Evolutionary conservation across 2,113 vertebrate species (phyloP).

Genomic region (Okapia johnstoni): DNA sequence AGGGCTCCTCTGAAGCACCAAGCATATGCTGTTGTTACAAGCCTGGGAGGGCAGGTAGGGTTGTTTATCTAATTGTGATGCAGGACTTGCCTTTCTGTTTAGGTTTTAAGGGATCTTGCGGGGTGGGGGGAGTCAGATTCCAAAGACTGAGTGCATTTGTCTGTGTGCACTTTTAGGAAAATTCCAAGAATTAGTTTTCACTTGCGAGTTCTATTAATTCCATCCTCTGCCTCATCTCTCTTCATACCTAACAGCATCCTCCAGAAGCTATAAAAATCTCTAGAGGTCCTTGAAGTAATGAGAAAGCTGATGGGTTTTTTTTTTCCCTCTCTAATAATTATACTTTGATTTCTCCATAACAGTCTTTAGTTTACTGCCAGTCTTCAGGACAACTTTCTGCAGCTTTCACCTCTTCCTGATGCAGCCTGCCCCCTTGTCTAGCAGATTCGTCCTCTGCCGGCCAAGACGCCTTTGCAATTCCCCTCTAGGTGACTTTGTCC

Average conservation of each 20-base stretch:
- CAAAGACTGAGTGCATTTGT: not conserved
- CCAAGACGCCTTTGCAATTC: not conserved
- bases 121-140: not conserved
- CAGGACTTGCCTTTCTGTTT: not conserved
- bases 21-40: not conserved
- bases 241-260: constrained; percentile 53
- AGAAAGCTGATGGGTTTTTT: constrained; percentile 54
- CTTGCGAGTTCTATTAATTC: constrained; percentile 52
- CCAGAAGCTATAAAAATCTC: constrained; percentile 67
- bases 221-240: constrained; percentile 41
- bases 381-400: not conserved
- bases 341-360: constrained; percentile 53
- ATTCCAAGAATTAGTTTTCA: constrained; percentile 21
- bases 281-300: constrained; percentile 70
- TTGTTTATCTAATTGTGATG: not conserved
- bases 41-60: not conserved
- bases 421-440: not conserved
- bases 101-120: not conserved
- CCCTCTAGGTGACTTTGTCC: constrained; percentile 29
- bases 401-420: not conserved
- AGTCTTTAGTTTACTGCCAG: constrained; percentile 20
- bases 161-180: not conserved
- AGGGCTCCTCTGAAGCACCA: not conserved
- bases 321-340: constrained; percentile 51
- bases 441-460: not conserved